Evolutionary conservation across 2,888 invertebrate species (phyloP).

Genomic region (Halocaridina rubra): DNA sequence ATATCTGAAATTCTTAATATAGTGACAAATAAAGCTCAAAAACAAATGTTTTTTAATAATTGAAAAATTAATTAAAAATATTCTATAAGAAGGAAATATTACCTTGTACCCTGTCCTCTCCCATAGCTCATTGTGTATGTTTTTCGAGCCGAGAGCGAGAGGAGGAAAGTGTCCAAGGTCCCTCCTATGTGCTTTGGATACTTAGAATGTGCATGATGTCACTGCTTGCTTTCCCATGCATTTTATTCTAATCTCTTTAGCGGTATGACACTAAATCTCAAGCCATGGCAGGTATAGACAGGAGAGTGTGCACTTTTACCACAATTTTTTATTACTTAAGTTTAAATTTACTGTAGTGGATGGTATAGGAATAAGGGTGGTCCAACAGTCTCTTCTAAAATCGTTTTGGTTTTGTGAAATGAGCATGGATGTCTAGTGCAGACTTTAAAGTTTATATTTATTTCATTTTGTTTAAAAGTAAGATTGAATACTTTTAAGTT

Average conservation of each 20-base stretch:
- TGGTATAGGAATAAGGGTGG: neutral
- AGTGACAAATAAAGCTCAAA: too few relatives aligned
- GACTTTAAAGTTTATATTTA: too few relatives aligned
- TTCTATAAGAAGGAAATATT: too few relatives aligned
- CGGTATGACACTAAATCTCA: neutral
- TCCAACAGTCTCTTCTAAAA: neutral
- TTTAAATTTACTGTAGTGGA: neutral
- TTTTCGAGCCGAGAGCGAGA: neutral
- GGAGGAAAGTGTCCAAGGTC: neutral
- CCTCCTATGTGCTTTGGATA: neutral
- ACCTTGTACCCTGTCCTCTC: neutral
- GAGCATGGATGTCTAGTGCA: neutral
- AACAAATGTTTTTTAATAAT: too few relatives aligned
- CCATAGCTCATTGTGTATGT: neutral
- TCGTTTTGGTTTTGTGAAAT: neutral
- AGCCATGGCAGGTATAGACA: too few relatives aligned
- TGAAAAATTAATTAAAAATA: too few relatives aligned
- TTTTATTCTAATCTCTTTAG: neutral
- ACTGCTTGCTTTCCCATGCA: neutral
- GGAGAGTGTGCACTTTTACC: neutral
- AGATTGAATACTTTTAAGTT: too few relatives aligned
- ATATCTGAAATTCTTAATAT: too few relatives aligned
- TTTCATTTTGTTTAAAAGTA: too few relatives aligned
- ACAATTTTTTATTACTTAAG: neutral
- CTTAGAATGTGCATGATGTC: conserved; percentile 9